A percentile compares a stretch with the other conserved stretches of the same genome.
phyloP scores from a whole-genome alignment of 1,140 invertebrate genomes.

The Hesperophylax magnus region DNA sequence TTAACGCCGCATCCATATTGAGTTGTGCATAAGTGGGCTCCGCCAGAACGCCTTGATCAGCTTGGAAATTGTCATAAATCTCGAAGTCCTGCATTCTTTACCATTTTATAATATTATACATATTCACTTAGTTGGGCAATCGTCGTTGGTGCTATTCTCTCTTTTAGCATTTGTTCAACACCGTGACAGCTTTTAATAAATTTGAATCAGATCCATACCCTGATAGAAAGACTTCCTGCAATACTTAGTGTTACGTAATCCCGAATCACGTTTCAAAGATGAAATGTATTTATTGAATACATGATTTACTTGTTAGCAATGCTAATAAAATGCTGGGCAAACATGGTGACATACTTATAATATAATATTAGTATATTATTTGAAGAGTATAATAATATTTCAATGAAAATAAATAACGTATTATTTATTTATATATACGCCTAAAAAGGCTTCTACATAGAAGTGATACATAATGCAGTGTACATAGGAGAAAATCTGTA shows the following conservation, averaged over 20 bases:
- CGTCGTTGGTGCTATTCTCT: slow-evolving; percentile 15
- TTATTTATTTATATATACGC: no score
- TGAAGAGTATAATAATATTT: no score
- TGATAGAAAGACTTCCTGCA: slow-evolving; percentile 28
- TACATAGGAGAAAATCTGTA: no score
- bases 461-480: no score
- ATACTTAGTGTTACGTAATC: slow-evolving; percentile 7
- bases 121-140: not conserved
- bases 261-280: slow-evolving; percentile 30
- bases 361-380: no score
- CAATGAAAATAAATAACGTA: no score
- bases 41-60: not conserved
- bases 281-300: slow-evolving; percentile 33
- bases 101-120: not conserved
- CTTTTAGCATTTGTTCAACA: slow-evolving; percentile 1
- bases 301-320: slow-evolving; percentile 30
- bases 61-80: slow-evolving; percentile 32
- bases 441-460: no score
- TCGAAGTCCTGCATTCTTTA: slow-evolving; percentile 14
- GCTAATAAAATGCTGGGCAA: not conserved
- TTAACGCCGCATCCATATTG: slow-evolving; percentile 55
- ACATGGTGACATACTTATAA: no score
- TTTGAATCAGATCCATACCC: slow-evolving; percentile 28
- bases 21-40: slow-evolving; percentile 18
- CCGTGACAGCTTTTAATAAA: slow-evolving; percentile 32